Base-by-base conservation (phyloP, 2,797 vertebrate species). In the Apogon hyalosoma region DNA sequence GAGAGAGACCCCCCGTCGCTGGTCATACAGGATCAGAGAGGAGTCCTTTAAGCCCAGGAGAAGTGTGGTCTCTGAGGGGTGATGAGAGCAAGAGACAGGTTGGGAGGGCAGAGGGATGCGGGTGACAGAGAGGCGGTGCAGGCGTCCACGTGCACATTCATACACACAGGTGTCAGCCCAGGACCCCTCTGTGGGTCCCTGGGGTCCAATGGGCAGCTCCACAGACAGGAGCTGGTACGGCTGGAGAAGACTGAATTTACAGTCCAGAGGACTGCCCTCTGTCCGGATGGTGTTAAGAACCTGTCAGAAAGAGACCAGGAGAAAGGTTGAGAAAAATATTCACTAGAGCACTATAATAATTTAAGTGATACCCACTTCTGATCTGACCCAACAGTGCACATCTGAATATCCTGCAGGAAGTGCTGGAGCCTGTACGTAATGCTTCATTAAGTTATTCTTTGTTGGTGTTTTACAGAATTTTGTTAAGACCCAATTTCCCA, bases 11-110 rank as follows among this genome's bases (percentile, higher is more conserved):
- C 92, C 91, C 13, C 92, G 91, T 42, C 94, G 91, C 54, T 92
- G 88, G 77, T 98, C 95, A 0, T 95, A 95, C 12, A 98, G 91
- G 75, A 97, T 85, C 62, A 99, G 3, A 7, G 96, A 96, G 0
- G 95, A 96, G 89, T 98, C 96, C 47, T 94, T 92, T 65, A 98
- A 95, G 51, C 97, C 97, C 70, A 99, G 77, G 43, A 97, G 86
- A 28, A 99, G 88, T 18, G 87, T 92, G 82, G 92, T 92, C 71
- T 96, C 96, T 2, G 88, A 82, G n/a, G 88, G 83, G 64, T 95
- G 95, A 19, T 91, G 92, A 69, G 94, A 92, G 74, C 96, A 98
- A 89, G 93, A 94, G 75, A 96, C 67, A 46, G 95, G 94, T 42
- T 77, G 92, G 4, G 96, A 94, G 0, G 50, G 87, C 11, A 98